Evolutionary conservation across 2,888 invertebrate genomes (phyloP), one percentile per base, ranked within the genome.

Genomic region (Gortyna flavago): DNA sequence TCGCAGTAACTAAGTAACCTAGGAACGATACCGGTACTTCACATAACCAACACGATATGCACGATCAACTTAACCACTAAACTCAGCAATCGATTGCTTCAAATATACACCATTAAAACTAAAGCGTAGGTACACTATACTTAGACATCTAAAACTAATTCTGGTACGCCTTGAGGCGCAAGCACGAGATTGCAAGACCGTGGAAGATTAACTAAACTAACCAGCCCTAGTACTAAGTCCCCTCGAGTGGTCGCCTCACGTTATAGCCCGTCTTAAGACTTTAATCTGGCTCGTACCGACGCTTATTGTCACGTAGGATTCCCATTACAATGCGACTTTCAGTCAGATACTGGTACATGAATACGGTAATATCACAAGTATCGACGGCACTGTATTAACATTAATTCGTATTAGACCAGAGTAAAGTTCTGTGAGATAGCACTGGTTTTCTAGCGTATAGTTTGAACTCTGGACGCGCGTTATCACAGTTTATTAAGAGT

Each of bases 21-120:
- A 96, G 94, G 94, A 95, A 95, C 94, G 92, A 93, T 92, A 90
- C 90, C 90, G 90, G 84, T 90, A 91, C 91, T 92, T 94, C 93
- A 95, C 93, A 92, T 95, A 94, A 96, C 93, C 95, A 94, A 92
- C 90, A 93, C 90, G 96, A 96, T 96, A 96, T 96, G 93, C 92
- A 94, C 90, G 92, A 94, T 95, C 84, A 91, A 94, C 94, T 95
- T 95, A 95, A 93, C 85, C 91, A 93, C 95, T 95, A 95, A 88
- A 92, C 91, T 90, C 84, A 91, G 92, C 92, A 92, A 92, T 87
- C 87, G 88, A 93, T 93, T 90, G 88, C 90, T 91, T 86, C 88
- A 91, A 92, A 90, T 89, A 89, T 91, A 92, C 91, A 92, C 85
- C 86, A 88, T 88, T 89, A 90, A 87, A 89, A 86, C 85, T 89